These are phyloP conservation scores for Tetrapedia diversipes DNA, from an alignment of 2,888 invertebrate species.

Conservation along the genomic window DNA sequence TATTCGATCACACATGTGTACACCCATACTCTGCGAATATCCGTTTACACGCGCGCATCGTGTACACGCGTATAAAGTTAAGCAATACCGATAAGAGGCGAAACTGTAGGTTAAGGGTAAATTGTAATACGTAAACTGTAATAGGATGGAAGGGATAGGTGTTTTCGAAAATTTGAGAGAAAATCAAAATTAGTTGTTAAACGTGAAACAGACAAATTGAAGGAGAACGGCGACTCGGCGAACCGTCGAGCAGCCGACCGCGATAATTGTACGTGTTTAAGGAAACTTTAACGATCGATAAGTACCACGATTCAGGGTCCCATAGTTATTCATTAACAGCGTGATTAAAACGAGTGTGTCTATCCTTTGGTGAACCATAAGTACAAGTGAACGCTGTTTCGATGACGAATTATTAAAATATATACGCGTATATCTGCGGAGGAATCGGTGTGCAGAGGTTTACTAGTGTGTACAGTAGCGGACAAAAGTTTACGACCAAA, in stretches of 20 bases:
- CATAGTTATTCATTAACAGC: constrained; percentile 68
- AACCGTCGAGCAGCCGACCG: constrained; percentile 43
- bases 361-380: constrained; percentile 67
- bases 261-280: constrained; percentile 61
- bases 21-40: constrained; percentile 26
- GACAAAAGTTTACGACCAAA: too few relatives aligned
- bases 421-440: constrained; percentile 46
- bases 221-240: constrained; percentile 24
- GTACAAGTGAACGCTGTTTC: constrained; percentile 66
- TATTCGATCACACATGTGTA: constrained; percentile 36
- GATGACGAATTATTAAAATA: constrained; percentile 67
- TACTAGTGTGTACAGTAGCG: too few relatives aligned
- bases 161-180: constrained; percentile 43
- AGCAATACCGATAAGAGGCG: constrained; percentile 48
- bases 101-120: constrained; percentile 42
- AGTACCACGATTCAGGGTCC: constrained; percentile 73
- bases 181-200: constrained; percentile 73
- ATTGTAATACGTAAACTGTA: constrained; percentile 68
- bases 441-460: constrained; percentile 30
- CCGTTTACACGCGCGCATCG: constrained; percentile 40
- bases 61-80: constrained; percentile 49
- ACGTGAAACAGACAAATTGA: too few relatives aligned
- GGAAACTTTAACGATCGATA: constrained; percentile 59
- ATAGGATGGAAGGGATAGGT: constrained; percentile 51
- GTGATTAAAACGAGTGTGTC: constrained; percentile 61